Base-by-base conservation (phyloP, 1,140 invertebrate species). In the Eriosoma lanigerum region DNA sequence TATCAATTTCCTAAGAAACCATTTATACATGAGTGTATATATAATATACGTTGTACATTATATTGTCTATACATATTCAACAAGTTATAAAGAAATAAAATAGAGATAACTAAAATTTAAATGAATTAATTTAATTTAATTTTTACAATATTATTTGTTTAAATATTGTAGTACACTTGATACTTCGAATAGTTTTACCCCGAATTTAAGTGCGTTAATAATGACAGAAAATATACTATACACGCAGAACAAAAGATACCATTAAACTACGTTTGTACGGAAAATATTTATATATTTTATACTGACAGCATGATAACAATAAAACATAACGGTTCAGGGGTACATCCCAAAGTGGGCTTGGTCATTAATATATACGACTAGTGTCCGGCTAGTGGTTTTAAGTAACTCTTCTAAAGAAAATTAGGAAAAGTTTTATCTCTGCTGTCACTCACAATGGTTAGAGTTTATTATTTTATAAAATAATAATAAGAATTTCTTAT, bases 271-370 rank as follows among this genome's bases (percentile, higher is more conserved):
- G 26, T n/a, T n/a, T n/a, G n/a, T n/a, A n/a, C n/a, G n/a, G n/a
- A n/a, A n/a, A 60, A 60, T 29, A 60, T 29, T 60, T 29, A 29
- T 60, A 60, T n/a, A n/a, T n/a, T 60, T 29, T 60, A 29, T 19
- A 29, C 5, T 19, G 5, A 5, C n/a, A 60, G 8, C 8, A 19
- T 62, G 26, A 62, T 62, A 32, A 32, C 19, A 32, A 62, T n/a
- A 62, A 62, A 19, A 6, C 26, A 0, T 26, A 62, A 0, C 17
- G 6, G 17, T 9, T 1, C 26, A 62, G 15, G 12, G 10, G 2
- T 62, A 19, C 6, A 32, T 19, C 32, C 58, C 10, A 26, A 60
- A 60, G 13, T 17, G 24, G 21, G 15, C 24, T 60, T 15, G 6
- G 1, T 13, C 24, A 60, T 60, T 24, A 24, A 13, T 60, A 26